Base-by-base conservation (phyloP, 2,888 invertebrate genomes). In the Patella caerulea region DNA sequence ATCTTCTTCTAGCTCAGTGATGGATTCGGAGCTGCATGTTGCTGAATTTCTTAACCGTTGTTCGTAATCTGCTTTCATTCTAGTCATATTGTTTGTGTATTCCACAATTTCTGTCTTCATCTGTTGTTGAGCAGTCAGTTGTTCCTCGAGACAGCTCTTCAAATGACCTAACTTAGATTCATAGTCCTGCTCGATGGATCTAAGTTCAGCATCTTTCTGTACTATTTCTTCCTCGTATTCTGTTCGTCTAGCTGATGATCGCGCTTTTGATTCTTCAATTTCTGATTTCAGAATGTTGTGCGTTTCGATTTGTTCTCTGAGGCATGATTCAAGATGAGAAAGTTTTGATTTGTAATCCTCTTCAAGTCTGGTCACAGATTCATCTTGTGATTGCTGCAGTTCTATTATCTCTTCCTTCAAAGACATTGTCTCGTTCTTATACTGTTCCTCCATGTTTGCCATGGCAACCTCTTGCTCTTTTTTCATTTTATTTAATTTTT, bases 51-150 rank as follows among this genome's bases (percentile, higher is more conserved):
- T 72, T 9, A 74, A 65, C 55, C 75, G 73, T 15, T 76, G 72
- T 53, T 76, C 76, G 17, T 78, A 55, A 54, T 79, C 71, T 17
- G 76, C 71, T 17, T 73, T n/a, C 56, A 69, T 74, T 17, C 75
- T 74, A 34, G 71, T 79, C 72, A 82, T 54, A 74, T 75, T 71
- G 72, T 78, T 29, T 78, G 79, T 45, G 9, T 45, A 45, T 19
- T 74, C 77, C 71, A 79, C 77, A 54, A 83, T 76, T 65, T 81
- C 81, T 34, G 75, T 69, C 45, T 81, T 81, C 54, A 82, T 75
- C 11, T 81, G 65, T 19, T 79, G 73, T 71, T 81, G 77, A 17
- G 82, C 29, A 69, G 81, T 75, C 55, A 73, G 69, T 34, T 81
- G n/a, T 75, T 80, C 72, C 53, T 75, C 74, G n/a, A 73, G 65